These are phyloP conservation scores for Dorcus hopei DNA, from an alignment of 2,888 invertebrate species.

Conservation along the genomic window DNA sequence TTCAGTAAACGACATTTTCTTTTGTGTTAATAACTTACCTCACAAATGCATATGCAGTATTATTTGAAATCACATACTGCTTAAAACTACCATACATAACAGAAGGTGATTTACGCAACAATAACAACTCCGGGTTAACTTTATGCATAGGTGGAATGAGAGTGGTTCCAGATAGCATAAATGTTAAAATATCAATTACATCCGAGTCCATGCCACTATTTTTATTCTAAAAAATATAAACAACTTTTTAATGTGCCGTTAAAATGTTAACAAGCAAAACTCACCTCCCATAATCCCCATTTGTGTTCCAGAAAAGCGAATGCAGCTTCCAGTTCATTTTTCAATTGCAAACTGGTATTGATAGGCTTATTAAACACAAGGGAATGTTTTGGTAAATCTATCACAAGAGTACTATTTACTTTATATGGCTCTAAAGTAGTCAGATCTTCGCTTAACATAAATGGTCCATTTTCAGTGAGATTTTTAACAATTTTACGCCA, in stretches of 20 bases:
- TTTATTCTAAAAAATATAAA: conserved; percentile 11
- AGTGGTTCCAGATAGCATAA: conserved; percentile 78
- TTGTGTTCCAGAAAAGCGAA: conserved; percentile 36
- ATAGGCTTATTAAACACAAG: conserved; percentile 35
- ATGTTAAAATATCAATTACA: conserved; percentile 63
- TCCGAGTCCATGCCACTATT: conserved; percentile 30
- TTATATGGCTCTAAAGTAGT: conserved; percentile 40
- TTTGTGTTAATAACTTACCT: conserved; percentile 54
- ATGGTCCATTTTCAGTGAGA: conserved; percentile 47
- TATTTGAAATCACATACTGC: conserved; percentile 50
- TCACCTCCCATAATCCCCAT: conserved; percentile 56
- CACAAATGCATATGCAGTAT: conserved; percentile 62
- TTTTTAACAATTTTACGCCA: conserved; percentile 64
- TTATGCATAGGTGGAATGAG: conserved; percentile 33
- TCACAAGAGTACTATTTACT: conserved; percentile 39
- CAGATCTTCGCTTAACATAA: conserved; percentile 44
- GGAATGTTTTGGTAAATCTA: conserved; percentile 46
- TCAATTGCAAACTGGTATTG: conserved; percentile 23
- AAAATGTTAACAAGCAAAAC: not conserved
- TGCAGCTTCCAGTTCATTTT: conserved; percentile 34
- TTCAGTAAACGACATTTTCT: not conserved
- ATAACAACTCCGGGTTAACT: conserved; percentile 45
- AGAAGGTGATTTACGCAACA: conserved; percentile 54
- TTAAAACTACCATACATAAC: conserved; percentile 62
- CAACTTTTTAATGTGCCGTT: not conserved